Percentiles rank a stretch among this genome's conserved stretches.
phyloP scores from a whole-genome alignment of 2,797 vertebrate species.

The Oreochromis grahami region DNA sequence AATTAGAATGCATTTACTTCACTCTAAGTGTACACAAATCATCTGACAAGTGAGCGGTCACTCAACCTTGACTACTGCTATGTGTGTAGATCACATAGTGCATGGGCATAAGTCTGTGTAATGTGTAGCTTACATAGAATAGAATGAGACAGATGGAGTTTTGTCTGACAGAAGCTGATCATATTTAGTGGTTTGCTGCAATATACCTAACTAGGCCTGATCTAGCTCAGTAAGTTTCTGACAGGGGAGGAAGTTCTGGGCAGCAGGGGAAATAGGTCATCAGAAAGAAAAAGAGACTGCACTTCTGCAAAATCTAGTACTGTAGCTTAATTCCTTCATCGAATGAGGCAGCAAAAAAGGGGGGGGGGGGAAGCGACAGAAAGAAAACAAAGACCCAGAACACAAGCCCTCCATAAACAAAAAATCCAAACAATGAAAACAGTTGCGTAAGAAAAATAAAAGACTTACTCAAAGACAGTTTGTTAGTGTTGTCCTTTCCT shows the following conservation, averaged over 20 bases:
- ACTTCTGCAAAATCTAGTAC: conserved; percentile 70
- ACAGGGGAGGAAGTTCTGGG: conserved; percentile 21
- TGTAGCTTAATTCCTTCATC: conserved; percentile 61
- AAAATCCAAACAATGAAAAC: conserved; percentile 56
- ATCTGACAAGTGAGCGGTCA: conserved; percentile 59
- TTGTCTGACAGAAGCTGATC: background rate
- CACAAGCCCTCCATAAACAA: conserved; percentile 45
- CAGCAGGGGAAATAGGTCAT: conserved; percentile 29
- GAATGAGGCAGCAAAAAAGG: conserved; percentile 53
- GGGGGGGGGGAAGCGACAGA: conserved; percentile 28
- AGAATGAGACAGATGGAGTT: background rate
- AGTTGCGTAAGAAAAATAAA: conserved; percentile 63
- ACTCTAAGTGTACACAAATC: conserved; percentile 60
- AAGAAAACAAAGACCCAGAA: conserved; percentile 52
- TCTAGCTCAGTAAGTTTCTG: conserved; percentile 11
- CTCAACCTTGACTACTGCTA: conserved; percentile 46
- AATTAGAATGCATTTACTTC: conserved; percentile 61
- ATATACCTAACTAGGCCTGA: conserved; percentile 18
- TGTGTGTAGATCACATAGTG: conserved; percentile 32
- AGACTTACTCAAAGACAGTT: conserved; percentile 96
- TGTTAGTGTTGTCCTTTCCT: conserved; percentile 94
- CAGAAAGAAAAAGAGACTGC: conserved; percentile 65
- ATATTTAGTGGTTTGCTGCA: conserved; percentile 30
- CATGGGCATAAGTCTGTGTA: conserved; percentile 15
- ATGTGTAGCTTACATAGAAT: conserved; percentile 2